Conservation (phyloP, 2,113 vertebrate genomes). For the Scophthalmus maximus region DNA sequence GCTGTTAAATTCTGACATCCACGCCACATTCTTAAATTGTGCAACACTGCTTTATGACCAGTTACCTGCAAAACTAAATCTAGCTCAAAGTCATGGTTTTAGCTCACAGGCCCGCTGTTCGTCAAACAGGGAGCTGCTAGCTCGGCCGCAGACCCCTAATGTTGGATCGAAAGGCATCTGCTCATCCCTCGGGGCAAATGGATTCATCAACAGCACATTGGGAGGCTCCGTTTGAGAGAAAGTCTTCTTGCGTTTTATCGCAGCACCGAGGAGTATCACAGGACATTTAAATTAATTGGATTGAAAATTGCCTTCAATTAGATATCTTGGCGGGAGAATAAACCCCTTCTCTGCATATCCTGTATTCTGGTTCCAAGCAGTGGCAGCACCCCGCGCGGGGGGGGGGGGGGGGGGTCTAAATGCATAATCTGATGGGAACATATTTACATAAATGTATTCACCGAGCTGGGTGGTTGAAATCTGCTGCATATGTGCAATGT, state of each 20-base stretch:
- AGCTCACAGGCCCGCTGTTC: no score
- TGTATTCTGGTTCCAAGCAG: neutral
- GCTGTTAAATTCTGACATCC: no score
- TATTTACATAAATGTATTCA: constrained; percentile 10
- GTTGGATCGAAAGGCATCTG: constrained; percentile 9
- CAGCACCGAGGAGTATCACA: neutral
- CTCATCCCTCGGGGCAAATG: neutral
- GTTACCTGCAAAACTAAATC: no score
- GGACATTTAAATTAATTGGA: neutral
- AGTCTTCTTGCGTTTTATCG: neutral
- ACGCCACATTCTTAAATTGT: no score
- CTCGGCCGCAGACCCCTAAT: neutral
- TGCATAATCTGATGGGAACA: constrained; percentile 2
- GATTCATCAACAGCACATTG: constrained; percentile 10
- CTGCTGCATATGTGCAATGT: neutral
- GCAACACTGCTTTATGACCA: neutral
- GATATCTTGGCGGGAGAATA: neutral
- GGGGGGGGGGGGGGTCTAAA: neutral
- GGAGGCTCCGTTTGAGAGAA: neutral
- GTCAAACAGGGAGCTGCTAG: neutral
- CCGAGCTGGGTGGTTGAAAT: constrained; percentile 10
- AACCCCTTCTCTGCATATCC: neutral
- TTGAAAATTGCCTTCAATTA: neutral
- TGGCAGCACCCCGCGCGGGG: neutral
- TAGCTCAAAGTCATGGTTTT: neutral